Evolutionary conservation across 2,113 vertebrate genomes (phyloP).

Genomic region (Calyptomena viridis): DNA sequence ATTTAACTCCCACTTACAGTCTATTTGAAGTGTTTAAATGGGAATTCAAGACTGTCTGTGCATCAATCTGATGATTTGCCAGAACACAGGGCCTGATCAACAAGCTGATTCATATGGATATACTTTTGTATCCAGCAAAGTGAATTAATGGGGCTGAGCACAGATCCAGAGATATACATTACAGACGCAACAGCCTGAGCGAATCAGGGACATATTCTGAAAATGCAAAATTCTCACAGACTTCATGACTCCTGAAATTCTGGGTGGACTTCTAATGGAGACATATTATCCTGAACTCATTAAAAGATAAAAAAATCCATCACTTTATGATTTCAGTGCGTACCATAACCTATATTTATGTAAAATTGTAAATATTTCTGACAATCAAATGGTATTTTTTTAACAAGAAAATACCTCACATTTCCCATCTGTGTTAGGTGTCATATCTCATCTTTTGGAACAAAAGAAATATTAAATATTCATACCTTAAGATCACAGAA

Average conservation of each 20-base stretch:
- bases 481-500: background rate
- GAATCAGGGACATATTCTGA: background rate
- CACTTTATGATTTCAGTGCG: background rate
- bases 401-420: background rate
- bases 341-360: background rate
- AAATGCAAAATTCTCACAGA: background rate
- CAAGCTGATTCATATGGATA: background rate
- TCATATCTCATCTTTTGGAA: background rate
- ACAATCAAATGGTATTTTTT: background rate
- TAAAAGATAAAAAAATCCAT: background rate
- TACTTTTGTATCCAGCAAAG: background rate
- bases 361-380: background rate
- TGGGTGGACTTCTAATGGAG: background rate
- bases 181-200: background rate
- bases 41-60: background rate
- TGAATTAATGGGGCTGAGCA: background rate
- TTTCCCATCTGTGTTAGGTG: background rate
- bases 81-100: background rate
- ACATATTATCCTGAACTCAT: background rate
- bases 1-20: background rate
- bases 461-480: background rate
- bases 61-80: background rate
- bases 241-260: background rate
- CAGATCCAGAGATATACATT: background rate
- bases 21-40: slow-evolving; percentile 3